These are phyloP conservation scores for Pristionchus pacificus DNA, from an alignment of 1,140 invertebrate species.

Conservation along the genomic window DNA sequence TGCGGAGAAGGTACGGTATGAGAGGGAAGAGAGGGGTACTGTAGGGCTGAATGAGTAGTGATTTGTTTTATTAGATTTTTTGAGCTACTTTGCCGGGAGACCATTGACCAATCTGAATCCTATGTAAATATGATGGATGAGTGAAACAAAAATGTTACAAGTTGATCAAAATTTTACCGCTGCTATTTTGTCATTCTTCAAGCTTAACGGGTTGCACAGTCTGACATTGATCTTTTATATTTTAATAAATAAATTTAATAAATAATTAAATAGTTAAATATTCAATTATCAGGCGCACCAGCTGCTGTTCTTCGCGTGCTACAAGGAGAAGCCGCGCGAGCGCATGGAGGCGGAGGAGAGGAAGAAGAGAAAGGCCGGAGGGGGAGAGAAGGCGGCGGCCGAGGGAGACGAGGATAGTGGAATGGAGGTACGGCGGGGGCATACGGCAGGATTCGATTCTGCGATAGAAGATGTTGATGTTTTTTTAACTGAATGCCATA, in stretches of 20 bases:
- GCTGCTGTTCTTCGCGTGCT: constrained; percentile 92
- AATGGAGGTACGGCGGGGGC: constrained; percentile 34
- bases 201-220: not conserved
- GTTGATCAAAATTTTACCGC: not conserved
- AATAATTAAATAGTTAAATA: too few relatives aligned
- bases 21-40: not conserved
- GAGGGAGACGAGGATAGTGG: constrained; percentile 39
- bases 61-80: too few relatives aligned
- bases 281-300: constrained; percentile 71
- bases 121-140: too few relatives aligned
- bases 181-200: not conserved
- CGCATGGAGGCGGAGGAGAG: constrained; percentile 29
- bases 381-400: constrained; percentile 4
- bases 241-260: too few relatives aligned
- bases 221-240: too few relatives aligned
- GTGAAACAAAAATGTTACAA: too few relatives aligned
- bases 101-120: too few relatives aligned
- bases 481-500: too few relatives aligned
- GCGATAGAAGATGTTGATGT: too few relatives aligned
- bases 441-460: too few relatives aligned
- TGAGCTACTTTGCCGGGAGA: too few relatives aligned
- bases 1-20: constrained; percentile 69
- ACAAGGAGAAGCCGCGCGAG: constrained; percentile 70
- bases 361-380: constrained; percentile 27
- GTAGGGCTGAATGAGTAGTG: too few relatives aligned